Percentiles rank a stretch among this genome's conserved stretches.
Conservation (phyloP, 2,888 invertebrate species). For the Leucoma salicis region DNA sequence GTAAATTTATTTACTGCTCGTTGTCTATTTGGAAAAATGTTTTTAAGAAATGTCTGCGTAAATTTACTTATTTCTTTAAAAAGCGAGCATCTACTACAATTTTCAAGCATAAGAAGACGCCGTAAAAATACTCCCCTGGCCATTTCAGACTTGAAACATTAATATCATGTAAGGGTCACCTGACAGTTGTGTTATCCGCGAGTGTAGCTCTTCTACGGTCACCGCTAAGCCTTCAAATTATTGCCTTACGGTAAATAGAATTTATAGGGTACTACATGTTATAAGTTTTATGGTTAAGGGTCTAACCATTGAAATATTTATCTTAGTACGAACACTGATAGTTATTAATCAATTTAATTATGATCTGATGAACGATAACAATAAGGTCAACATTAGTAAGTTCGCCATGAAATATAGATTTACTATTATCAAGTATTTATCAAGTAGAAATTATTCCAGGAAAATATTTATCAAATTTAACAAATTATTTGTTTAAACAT, state of each 20-base stretch:
- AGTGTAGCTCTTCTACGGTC: slow-evolving; percentile 47
- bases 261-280: slow-evolving; percentile 33
- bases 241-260: slow-evolving; percentile 50
- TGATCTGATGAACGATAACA: too few relatives aligned
- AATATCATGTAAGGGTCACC: slow-evolving; percentile 59
- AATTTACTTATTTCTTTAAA: neutral
- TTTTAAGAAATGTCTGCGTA: too few relatives aligned
- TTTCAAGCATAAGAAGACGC: slow-evolving; percentile 20
- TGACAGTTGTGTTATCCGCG: slow-evolving; percentile 57
- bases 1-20: too few relatives aligned
- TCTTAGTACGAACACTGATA: too few relatives aligned
- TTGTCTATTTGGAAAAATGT: too few relatives aligned
- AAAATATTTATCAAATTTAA: too few relatives aligned
- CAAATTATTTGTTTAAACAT: too few relatives aligned
- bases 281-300: neutral
- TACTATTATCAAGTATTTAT: too few relatives aligned
- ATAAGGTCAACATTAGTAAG: too few relatives aligned
- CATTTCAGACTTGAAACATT: slow-evolving; percentile 42
- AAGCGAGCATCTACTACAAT: neutral
- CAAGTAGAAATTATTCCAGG: too few relatives aligned
- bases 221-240: slow-evolving; percentile 57
- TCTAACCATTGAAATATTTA: neutral
- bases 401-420: too few relatives aligned
- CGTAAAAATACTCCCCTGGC: slow-evolving; percentile 36
- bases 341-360: too few relatives aligned